phyloP scores from a whole-genome alignment of 2,797 vertebrate genomes.

The Chloroceryle inda region DNA sequence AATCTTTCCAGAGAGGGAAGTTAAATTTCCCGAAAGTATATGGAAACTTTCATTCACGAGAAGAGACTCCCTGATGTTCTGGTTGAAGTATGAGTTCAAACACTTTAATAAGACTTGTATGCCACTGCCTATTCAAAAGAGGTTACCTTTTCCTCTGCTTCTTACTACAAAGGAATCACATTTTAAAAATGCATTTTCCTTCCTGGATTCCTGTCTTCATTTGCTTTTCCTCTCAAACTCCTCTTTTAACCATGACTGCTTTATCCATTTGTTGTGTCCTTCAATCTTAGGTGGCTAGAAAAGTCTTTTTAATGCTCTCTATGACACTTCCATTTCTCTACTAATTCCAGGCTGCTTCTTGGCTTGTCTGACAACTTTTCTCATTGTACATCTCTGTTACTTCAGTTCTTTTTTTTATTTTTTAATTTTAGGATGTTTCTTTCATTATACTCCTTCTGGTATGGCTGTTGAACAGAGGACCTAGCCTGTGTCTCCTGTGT shows the following conservation, averaged over 20 bases:
- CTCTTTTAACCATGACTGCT: neutral
- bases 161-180: neutral
- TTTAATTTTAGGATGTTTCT: neutral
- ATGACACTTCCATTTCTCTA: neutral
- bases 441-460: neutral
- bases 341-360: neutral
- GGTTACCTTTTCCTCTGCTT: neutral
- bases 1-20: neutral
- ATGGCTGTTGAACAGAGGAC: neutral
- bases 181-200: neutral
- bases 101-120: neutral
- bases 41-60: neutral
- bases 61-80: neutral
- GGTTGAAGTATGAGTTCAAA: neutral
- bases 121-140: neutral
- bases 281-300: neutral
- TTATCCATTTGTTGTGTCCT: neutral
- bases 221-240: neutral
- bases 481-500: rapidly evolving
- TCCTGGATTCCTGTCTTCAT: neutral
- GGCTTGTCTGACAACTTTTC: neutral
- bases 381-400: neutral
- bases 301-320: neutral
- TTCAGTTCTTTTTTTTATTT: neutral
- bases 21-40: neutral